phyloP scores from a whole-genome alignment of 2,888 invertebrate species.

The Eristalinus aeneus region DNA sequence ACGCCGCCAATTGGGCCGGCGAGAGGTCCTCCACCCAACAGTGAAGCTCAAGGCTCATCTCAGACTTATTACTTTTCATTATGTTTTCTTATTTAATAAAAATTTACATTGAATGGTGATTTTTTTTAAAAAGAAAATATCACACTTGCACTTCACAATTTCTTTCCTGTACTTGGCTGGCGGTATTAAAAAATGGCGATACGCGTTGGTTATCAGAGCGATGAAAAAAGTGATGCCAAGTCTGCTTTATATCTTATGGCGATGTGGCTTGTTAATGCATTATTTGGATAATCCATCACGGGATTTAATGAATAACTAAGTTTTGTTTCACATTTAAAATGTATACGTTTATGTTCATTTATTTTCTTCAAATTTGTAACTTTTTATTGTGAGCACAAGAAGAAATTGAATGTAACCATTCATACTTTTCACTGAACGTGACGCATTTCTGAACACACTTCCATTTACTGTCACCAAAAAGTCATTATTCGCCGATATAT shows the following conservation, averaged over 20 bases:
- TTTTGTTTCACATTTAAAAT: too few relatives aligned
- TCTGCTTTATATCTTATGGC: not conserved
- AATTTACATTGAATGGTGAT: not conserved
- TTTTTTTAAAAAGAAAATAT: not conserved
- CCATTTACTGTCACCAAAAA: not conserved
- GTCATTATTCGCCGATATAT: not conserved
- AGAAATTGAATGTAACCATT: too few relatives aligned
- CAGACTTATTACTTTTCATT: slow-evolving; percentile 77
- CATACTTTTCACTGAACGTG: not conserved
- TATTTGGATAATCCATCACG: too few relatives aligned
- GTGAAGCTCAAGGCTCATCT: slow-evolving; percentile 84
- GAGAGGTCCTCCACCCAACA: slow-evolving; percentile 88
- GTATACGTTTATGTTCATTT: too few relatives aligned
- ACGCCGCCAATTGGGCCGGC: slow-evolving; percentile 84
- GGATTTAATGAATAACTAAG: too few relatives aligned
- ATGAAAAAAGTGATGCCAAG: not conserved
- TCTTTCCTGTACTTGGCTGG: not conserved
- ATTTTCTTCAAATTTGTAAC: too few relatives aligned
- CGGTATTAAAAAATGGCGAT: slow-evolving; percentile 45
- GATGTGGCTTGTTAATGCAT: not conserved
- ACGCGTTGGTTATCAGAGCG: slow-evolving; percentile 32
- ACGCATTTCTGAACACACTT: not conserved
- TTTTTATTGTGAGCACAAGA: too few relatives aligned
- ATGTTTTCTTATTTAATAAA: not conserved
- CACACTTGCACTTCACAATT: not conserved